Conservation (phyloP, 2,888 invertebrate genomes). For the Argyresthia goedartella region DNA sequence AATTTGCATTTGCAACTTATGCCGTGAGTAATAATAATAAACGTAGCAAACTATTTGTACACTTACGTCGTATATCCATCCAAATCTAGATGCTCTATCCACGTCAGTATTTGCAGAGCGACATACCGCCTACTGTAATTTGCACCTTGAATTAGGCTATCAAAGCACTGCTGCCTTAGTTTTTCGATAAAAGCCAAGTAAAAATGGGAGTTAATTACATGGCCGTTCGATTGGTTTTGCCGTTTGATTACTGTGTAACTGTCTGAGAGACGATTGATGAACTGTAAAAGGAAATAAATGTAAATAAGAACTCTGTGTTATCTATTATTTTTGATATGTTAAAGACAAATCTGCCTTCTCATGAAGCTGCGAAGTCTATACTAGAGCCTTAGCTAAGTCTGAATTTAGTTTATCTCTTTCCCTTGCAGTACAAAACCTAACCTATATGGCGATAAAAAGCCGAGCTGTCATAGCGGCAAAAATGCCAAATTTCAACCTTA, state of each 20-base stretch:
- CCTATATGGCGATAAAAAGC: too few species aligned
- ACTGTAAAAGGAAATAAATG: constrained; percentile 22
- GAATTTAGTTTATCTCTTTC: too few species aligned
- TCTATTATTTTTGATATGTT: too few species aligned
- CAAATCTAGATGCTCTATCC: constrained; percentile 25
- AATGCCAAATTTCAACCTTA: too few species aligned
- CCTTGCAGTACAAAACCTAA: too few species aligned
- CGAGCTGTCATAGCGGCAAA: too few species aligned
- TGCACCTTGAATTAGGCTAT: constrained; percentile 71
- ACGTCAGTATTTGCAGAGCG: constrained; percentile 68
- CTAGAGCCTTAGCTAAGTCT: too few species aligned
- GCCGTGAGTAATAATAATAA: too few species aligned
- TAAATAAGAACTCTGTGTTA: too few species aligned
- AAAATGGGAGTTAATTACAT: constrained; percentile 15
- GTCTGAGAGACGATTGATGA: constrained; percentile 44
- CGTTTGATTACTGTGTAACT: constrained; percentile 34
- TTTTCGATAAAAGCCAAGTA: constrained; percentile 58
- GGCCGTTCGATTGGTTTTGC: constrained; percentile 10
- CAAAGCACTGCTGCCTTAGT: constrained; percentile 61
- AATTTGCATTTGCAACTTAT: too few species aligned
- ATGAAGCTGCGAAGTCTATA: too few species aligned
- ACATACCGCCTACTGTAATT: constrained; percentile 73
- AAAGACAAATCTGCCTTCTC: too few species aligned
- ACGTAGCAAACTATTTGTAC: constrained; percentile 4
- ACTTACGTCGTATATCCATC: constrained; percentile 28